phyloP scores from a whole-genome alignment of 2,888 invertebrate genomes.

The Amblyjoppa proteus region DNA sequence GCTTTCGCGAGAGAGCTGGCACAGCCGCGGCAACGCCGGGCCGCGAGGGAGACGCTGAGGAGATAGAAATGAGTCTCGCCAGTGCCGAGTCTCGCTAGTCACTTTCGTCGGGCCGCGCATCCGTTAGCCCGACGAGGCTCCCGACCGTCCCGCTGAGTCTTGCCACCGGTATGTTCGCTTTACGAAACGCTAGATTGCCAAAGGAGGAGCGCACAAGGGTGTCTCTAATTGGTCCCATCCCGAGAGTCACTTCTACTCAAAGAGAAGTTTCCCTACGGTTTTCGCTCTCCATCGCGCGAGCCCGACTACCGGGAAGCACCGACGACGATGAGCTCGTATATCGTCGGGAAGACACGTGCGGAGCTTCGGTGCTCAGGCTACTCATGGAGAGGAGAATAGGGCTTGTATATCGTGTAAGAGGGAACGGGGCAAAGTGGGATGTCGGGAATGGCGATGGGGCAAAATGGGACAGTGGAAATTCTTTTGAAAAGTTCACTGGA shows the following conservation, averaged over 20 bases:
- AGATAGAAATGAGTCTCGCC: slow-evolving; percentile 13
- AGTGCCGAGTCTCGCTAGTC: slow-evolving; percentile 23
- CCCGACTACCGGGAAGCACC: slow-evolving; percentile 46
- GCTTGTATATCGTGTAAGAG: neutral
- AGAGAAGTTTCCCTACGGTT: slow-evolving; percentile 73
- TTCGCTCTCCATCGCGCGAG: slow-evolving; percentile 21
- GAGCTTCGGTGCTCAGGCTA: slow-evolving; percentile 46
- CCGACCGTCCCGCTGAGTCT: neutral
- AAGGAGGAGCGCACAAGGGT: slow-evolving; percentile 71
- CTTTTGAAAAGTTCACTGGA: too few species aligned
- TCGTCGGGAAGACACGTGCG: slow-evolving; percentile 54
- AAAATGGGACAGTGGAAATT: too few species aligned
- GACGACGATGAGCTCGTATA: slow-evolving; percentile 54
- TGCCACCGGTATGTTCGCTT: slow-evolving; percentile 4
- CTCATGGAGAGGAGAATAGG: neutral
- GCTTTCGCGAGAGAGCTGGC: slow-evolving; percentile 1
- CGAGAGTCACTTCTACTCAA: slow-evolving; percentile 73
- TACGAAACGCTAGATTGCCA: slow-evolving; percentile 60
- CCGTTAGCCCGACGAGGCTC: slow-evolving; percentile 55
- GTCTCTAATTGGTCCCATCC: slow-evolving; percentile 81
- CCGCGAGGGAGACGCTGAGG: slow-evolving; percentile 12
- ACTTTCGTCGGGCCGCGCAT: slow-evolving; percentile 55
- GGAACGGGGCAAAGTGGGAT: too few species aligned
- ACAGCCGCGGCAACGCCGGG: neutral
- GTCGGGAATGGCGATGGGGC: too few species aligned